Percentiles rank a stretch among this genome's conserved stretches.
phyloP scores from a whole-genome alignment of 2,113 vertebrate species.

The Trogon melanurus region DNA sequence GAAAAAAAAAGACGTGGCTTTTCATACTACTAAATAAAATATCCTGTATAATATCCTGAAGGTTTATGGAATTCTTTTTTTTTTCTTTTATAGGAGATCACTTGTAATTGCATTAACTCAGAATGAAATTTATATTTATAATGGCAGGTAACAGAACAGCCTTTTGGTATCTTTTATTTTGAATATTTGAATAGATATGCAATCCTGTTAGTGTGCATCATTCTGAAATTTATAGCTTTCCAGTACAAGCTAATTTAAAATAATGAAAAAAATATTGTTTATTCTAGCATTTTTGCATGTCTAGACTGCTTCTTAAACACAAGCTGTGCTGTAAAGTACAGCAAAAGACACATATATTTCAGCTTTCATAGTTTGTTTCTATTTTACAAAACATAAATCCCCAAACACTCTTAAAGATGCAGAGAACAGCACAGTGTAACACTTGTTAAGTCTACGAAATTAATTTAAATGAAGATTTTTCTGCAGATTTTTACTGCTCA shows the following conservation, averaged over 20 bases:
- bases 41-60: neutral
- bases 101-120: slow-evolving; percentile 53
- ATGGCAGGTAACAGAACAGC: slow-evolving; percentile 47
- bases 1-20: neutral
- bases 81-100: slow-evolving; percentile 42
- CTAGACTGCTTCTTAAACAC: slow-evolving; percentile 55
- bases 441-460: slow-evolving; percentile 40
- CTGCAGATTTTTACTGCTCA: slow-evolving; percentile 20
- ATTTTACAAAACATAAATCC: slow-evolving; percentile 61
- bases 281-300: slow-evolving; percentile 68
- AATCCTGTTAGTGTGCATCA: slow-evolving; percentile 38
- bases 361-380: slow-evolving; percentile 63
- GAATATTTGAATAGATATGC: slow-evolving; percentile 49
- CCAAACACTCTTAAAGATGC: slow-evolving; percentile 55
- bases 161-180: slow-evolving; percentile 45
- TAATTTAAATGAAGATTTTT: slow-evolving; percentile 40
- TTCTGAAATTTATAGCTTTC: slow-evolving; percentile 60
- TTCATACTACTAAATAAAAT: neutral
- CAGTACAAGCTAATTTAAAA: slow-evolving; percentile 59
- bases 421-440: slow-evolving; percentile 6
- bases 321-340: slow-evolving; percentile 65
- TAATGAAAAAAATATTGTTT: slow-evolving; percentile 70
- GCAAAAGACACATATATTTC: slow-evolving; percentile 64
- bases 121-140: slow-evolving; percentile 46
- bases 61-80: neutral